phyloP scores from a whole-genome alignment of 2,797 vertebrate genomes.

The Amniataba percoides region DNA sequence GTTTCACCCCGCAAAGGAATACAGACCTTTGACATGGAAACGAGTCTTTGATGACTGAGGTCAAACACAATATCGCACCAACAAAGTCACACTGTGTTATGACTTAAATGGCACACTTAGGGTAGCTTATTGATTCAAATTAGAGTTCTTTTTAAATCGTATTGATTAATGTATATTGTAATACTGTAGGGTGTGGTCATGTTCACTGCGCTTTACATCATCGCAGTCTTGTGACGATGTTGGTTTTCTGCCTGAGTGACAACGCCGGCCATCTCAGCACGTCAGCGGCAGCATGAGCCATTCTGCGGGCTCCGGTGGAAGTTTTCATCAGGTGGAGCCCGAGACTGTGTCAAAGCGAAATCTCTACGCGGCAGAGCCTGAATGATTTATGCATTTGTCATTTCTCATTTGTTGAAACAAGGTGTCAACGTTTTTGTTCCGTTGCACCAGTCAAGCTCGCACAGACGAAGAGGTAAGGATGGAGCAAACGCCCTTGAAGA shows the following conservation, averaged over 20 bases:
- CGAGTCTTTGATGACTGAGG: conserved; percentile 32
- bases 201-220: neutral
- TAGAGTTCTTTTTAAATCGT: conserved; percentile 10
- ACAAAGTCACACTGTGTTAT: conserved; percentile 21
- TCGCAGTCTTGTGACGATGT: neutral
- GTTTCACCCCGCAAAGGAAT: conserved; percentile 63
- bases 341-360: conserved; percentile 75
- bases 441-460: conserved; percentile 71
- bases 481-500: conserved; percentile 79
- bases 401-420: conserved; percentile 87
- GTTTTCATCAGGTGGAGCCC: conserved; percentile 67
- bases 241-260: conserved; percentile 19
- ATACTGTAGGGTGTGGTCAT: neutral
- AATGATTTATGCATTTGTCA: conserved; percentile 89
- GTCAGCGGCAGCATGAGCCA: conserved; percentile 41
- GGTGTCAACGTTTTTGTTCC: conserved; percentile 81
- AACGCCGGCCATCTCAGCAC: conserved; percentile 44
- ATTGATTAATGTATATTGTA: conserved; percentile 30
- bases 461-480: conserved; percentile 68
- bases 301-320: conserved; percentile 43
- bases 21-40: conserved; percentile 54
- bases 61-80: conserved; percentile 53
- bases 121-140: conserved; percentile 20
- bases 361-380: conserved; percentile 75
- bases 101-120: conserved; percentile 33